phyloP scores from a whole-genome alignment of 2,797 vertebrate species.

The Novumbra hubbsi region DNA sequence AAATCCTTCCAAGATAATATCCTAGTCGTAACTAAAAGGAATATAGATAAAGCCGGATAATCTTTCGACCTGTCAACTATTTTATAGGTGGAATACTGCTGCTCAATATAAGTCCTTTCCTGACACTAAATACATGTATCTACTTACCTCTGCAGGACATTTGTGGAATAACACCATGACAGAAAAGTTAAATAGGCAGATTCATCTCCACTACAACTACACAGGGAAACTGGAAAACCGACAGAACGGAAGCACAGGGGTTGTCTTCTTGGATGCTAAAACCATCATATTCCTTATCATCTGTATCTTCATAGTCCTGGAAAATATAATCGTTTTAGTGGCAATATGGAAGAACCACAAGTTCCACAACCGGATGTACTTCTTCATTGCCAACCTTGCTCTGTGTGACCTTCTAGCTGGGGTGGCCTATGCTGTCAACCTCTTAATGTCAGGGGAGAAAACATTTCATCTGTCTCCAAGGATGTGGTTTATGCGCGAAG shows the following conservation, averaged over 20 bases:
- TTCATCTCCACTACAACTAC: slow-evolving; percentile 85
- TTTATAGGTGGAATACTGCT: neutral
- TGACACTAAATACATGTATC: slow-evolving; percentile 32
- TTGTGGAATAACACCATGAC: slow-evolving; percentile 23
- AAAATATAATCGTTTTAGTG: slow-evolving; percentile 91
- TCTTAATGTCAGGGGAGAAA: slow-evolving; percentile 88
- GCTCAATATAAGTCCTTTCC: neutral
- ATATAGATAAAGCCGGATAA: neutral
- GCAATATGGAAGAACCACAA: slow-evolving; percentile 94
- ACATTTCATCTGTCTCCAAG: slow-evolving; percentile 83
- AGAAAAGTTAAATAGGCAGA: slow-evolving; percentile 60
- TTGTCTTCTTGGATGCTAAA: slow-evolving; percentile 56
- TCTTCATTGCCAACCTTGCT: slow-evolving; percentile 94
- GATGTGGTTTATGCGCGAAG: slow-evolving; percentile 91
- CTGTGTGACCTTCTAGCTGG: slow-evolving; percentile 92
- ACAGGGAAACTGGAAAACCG: slow-evolving; percentile 83
- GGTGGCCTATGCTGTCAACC: slow-evolving; percentile 86
- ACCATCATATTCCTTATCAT: slow-evolving; percentile 79
- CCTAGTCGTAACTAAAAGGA: neutral
- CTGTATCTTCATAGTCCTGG: slow-evolving; percentile 88
- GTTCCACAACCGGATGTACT: slow-evolving; percentile 98
- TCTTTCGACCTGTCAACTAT: no score
- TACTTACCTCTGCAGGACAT: slow-evolving; percentile 56
- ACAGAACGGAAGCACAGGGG: slow-evolving; percentile 47
- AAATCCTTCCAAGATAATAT: neutral